Conservation (phyloP, 2,888 invertebrate genomes). For the Acleris cristana region DNA sequence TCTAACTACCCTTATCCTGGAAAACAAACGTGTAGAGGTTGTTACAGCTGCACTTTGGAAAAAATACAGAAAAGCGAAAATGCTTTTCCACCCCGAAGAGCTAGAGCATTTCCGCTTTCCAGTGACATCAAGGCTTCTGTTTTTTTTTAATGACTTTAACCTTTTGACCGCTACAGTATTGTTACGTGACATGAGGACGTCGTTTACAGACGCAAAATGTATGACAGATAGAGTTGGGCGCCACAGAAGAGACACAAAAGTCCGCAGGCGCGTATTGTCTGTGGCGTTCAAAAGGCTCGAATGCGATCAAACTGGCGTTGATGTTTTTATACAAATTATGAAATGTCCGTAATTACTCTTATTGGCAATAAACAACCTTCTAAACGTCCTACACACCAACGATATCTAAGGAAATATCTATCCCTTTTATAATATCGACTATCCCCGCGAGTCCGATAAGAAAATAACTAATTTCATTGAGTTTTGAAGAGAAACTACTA, state of each 20-base stretch:
- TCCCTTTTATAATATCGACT: neutral
- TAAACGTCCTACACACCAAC: neutral
- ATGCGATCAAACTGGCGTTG: neutral
- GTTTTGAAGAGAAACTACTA: too few relatives aligned
- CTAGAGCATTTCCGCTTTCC: constrained; percentile 36
- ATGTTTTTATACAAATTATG: constrained; percentile 17
- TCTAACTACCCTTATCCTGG: constrained; percentile 74
- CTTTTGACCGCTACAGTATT: neutral
- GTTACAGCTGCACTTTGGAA: constrained; percentile 16
- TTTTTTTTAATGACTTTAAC: constrained; percentile 45
- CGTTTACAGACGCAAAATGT: too few relatives aligned
- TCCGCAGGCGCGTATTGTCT: too few relatives aligned
- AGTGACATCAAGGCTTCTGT: constrained; percentile 56
- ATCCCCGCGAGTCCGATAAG: neutral
- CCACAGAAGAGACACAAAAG: too few relatives aligned
- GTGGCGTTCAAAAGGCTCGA: constrained; percentile 1
- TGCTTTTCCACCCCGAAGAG: too few relatives aligned
- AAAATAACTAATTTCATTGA: too few relatives aligned
- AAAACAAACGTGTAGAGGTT: constrained; percentile 51
- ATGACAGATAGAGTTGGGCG: too few relatives aligned
- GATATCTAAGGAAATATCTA: constrained; percentile 8
- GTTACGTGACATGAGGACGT: too few relatives aligned
- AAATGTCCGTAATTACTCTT: constrained; percentile 17
- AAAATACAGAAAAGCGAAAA: neutral
- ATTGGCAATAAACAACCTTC: constrained; percentile 2